Conservation (phyloP, 2,797 vertebrate species). For the Echeneis naucrates region DNA sequence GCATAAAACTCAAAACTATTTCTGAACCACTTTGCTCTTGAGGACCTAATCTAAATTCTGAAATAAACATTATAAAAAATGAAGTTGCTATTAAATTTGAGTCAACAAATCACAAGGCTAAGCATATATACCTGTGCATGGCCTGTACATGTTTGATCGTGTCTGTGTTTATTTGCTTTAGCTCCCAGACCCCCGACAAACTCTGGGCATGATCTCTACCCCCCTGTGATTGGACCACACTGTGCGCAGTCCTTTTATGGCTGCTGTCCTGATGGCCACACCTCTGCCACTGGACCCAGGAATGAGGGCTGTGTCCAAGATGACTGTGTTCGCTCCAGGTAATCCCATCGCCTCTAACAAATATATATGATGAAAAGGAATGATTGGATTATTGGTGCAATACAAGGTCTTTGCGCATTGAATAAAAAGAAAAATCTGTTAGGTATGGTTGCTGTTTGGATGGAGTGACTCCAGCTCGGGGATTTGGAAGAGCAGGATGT, state of each 20-base stretch:
- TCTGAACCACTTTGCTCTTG: constrained; percentile 3
- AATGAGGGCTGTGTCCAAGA: constrained; percentile 82
- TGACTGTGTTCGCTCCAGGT: constrained; percentile 87
- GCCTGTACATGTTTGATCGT: constrained; percentile 8
- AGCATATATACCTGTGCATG: background rate
- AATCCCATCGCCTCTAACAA: constrained; percentile 3
- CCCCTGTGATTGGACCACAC: constrained; percentile 55
- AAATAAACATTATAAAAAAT: constrained; percentile 6
- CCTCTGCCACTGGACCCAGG: constrained; percentile 78
- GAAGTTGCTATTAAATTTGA: background rate
- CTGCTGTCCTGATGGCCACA: constrained; percentile 91
- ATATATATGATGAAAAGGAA: background rate
- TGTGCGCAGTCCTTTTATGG: constrained; percentile 86
- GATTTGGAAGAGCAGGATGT: constrained; percentile 87
- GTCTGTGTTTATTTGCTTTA: constrained; percentile 57
- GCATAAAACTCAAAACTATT: constrained; percentile 5
- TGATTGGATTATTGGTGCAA: background rate
- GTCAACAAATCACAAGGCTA: background rate
- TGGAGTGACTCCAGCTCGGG: constrained; percentile 86
- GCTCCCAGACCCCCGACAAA: constrained; percentile 55
- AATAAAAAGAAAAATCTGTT: background rate
- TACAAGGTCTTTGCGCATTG: background rate
- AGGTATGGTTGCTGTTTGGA: constrained; percentile 94
- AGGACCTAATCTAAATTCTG: constrained; percentile 13
- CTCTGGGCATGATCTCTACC: constrained; percentile 55